Evolutionary conservation across 2,113 vertebrate genomes (phyloP).

Genomic region (Lagenorhynchus albirostris): DNA sequence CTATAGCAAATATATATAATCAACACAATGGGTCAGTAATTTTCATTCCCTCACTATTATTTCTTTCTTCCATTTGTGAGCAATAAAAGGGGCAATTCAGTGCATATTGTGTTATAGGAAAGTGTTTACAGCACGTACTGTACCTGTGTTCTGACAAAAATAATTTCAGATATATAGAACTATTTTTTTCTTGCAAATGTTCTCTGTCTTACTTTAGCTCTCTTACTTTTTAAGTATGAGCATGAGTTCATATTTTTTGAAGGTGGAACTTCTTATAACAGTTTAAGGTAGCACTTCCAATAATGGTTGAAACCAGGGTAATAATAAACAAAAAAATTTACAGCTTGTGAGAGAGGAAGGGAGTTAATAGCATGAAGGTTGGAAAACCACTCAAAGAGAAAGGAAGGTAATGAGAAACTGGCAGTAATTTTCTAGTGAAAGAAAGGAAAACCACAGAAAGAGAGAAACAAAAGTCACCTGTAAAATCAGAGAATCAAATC

Average conservation of each 20-base stretch:
- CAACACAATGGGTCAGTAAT: slow-evolving; percentile 82
- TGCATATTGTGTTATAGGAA: slow-evolving; percentile 78
- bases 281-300: not conserved
- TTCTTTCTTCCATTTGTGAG: slow-evolving; percentile 78
- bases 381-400: not conserved
- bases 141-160: slow-evolving; percentile 77
- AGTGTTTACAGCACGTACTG: slow-evolving; percentile 75
- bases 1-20: slow-evolving; percentile 84
- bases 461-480: not conserved
- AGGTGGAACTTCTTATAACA: not conserved
- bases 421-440: not conserved
- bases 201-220: slow-evolving; percentile 52
- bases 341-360: accelerated
- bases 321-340: not conserved
- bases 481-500: not conserved
- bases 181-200: slow-evolving; percentile 67
- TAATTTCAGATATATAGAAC: slow-evolving; percentile 73
- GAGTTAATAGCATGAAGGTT: not conserved
- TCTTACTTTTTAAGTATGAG: slow-evolving; percentile 41
- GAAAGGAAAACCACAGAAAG: not conserved
- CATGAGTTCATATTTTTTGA: slow-evolving; percentile 38
- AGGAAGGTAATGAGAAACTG: not conserved
- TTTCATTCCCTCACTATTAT: slow-evolving; percentile 80
- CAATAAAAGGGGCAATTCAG: slow-evolving; percentile 80
- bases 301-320: not conserved